Evolutionary conservation across 2,113 vertebrate genomes (phyloP), one percentile per base, ranked within the genome.

Genomic region (Channa maculata): DNA sequence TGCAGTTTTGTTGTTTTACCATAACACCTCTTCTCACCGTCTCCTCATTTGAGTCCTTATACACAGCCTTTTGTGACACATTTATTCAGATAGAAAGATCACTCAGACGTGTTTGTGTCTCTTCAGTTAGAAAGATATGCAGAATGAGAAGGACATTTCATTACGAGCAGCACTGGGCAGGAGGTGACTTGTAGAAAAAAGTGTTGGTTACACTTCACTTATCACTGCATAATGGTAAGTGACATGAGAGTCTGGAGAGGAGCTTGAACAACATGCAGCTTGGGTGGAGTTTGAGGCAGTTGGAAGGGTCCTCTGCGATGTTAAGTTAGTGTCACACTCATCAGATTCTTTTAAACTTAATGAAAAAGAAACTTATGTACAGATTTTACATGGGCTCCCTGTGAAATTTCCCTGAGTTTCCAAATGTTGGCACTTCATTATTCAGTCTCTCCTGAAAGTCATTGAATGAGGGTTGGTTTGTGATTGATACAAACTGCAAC

Each of bases 401-500:
- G 24, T 0, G 0, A 45, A 43, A 77, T 52, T 36, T 64, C 38
- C 64, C 72, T 2, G n/a, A 15, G 5, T 66, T 41, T 77, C 37
- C 51, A 24, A 14, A 61, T 65, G 45, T 8, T 5, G 52, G 49
- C 14, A 24, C 45, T 65, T 52, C 24, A 61, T 70, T 4, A 33
- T 70, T 77, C 4, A 61, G 38, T 75, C 37, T 37, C 72, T 66
- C 57, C 14, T n/a, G 38, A 36, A 38, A 12, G 15, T 68, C 63
- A 48, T n/a, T 45, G n/a, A 48, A 44, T 77, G 81, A 73, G 15
- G n/a, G 72, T 69, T 77, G 78, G 77, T 66, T 73, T 49, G 34
- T 63, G 75, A 86, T 61, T 69, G 46, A 77, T 84, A 63, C 79
- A 63, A 60, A 65, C 52, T 79, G 83, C n/a, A 15, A 71, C 64